phyloP scores from a whole-genome alignment of 2,113 vertebrate genomes.

The Antechinus stuartii region DNA sequence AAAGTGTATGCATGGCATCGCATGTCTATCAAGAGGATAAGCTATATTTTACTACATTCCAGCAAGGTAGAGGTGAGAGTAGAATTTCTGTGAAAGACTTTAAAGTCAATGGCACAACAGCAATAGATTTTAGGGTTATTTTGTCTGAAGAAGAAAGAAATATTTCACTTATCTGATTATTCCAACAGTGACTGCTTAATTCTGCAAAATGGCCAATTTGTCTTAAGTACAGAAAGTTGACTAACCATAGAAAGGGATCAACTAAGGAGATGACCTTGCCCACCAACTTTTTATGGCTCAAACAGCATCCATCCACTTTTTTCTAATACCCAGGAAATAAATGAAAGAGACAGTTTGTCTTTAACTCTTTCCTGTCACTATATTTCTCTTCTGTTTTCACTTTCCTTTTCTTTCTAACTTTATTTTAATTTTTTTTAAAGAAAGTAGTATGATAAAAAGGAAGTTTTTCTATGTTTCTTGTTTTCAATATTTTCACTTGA shows the following conservation, averaged over 20 bases:
- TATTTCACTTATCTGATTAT: constrained; percentile 43
- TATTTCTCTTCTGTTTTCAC: neutral
- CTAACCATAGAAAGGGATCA: neutral
- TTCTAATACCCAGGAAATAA: neutral
- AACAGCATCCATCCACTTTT: neutral
- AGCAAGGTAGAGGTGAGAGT: constrained; percentile 36
- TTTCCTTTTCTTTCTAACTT: neutral
- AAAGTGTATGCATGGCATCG: constrained; percentile 28
- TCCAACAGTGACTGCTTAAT: neutral
- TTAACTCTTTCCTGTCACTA: neutral
- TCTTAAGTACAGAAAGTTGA: neutral
- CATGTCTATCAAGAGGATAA: constrained; percentile 53
- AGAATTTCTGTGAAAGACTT: constrained; percentile 63
- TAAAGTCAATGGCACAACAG: constrained; percentile 69
- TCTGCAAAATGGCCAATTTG: neutral
- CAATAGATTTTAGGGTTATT: constrained; percentile 39
- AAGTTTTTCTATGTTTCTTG: neutral
- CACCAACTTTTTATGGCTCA: neutral
- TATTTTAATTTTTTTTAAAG: neutral
- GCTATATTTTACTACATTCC: constrained; percentile 63
- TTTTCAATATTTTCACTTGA: neutral
- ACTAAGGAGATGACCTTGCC: neutral
- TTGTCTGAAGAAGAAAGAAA: constrained; percentile 45
- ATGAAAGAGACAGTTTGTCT: neutral
- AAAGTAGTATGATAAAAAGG: neutral